Evolutionary conservation across 92 coral and sea anemone genomes (phyloP).

Genomic region (Blastomussa wellsi): DNA sequence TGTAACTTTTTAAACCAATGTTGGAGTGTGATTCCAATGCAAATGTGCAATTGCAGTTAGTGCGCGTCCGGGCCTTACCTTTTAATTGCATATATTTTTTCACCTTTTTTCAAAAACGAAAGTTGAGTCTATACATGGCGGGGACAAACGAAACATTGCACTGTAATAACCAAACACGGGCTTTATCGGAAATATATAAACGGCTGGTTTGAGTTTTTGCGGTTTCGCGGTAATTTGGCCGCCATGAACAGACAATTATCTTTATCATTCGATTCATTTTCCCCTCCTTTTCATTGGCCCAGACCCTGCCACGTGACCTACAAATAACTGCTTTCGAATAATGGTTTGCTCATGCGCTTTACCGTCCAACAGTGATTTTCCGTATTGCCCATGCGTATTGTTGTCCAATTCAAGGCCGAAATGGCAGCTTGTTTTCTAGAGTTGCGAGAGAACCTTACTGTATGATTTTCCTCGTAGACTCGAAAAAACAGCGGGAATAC

Average conservation of each 20-base stretch:
- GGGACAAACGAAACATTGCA: neutral
- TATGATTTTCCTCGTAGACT: too few relatives aligned
- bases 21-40: neutral
- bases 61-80: neutral
- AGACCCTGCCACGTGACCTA: too few relatives aligned
- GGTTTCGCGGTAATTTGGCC: neutral
- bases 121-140: neutral
- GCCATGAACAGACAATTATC: neutral
- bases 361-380: too few relatives aligned
- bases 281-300: too few relatives aligned
- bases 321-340: too few relatives aligned
- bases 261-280: too few relatives aligned
- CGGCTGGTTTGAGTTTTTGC: neutral
- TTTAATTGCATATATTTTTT: neutral
- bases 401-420: too few relatives aligned
- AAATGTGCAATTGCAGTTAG: neutral
- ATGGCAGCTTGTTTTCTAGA: too few relatives aligned
- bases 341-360: too few relatives aligned
- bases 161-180: neutral
- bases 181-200: neutral
- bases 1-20: neutral
- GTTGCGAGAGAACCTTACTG: too few relatives aligned
- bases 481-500: too few relatives aligned
- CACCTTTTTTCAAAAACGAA: neutral
- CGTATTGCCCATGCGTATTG: too few relatives aligned